phyloP scores from a whole-genome alignment of 2,113 vertebrate species.

The Herpailurus yagouaroundi region DNA sequence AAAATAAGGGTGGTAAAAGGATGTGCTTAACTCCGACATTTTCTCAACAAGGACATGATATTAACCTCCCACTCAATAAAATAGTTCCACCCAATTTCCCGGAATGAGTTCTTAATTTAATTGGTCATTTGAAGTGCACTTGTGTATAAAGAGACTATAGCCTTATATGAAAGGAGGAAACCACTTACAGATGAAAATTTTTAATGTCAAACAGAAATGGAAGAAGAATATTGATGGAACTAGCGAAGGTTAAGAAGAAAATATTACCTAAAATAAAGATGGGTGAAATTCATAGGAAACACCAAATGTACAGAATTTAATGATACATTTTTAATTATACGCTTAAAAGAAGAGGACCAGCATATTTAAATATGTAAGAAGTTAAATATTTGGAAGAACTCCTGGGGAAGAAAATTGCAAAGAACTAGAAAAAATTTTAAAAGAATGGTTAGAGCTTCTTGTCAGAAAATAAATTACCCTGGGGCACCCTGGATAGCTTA shows the following conservation, averaged over 20 bases:
- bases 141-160: slow-evolving; percentile 68
- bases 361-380: neutral
- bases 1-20: slow-evolving; percentile 48
- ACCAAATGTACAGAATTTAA: neutral
- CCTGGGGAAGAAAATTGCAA: neutral
- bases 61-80: slow-evolving; percentile 73
- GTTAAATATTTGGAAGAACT: neutral
- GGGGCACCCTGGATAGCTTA: no score
- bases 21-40: slow-evolving; percentile 64
- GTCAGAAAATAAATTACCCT: neutral
- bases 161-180: slow-evolving; percentile 60
- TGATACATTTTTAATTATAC: neutral
- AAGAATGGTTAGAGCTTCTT: neutral
- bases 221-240: slow-evolving; percentile 41
- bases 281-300: neutral
- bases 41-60: slow-evolving; percentile 68
- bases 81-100: slow-evolving; percentile 80
- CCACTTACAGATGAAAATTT: slow-evolving; percentile 58
- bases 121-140: slow-evolving; percentile 76
- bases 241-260: slow-evolving; percentile 57
- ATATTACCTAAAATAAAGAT: neutral
- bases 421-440: neutral
- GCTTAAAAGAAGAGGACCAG: neutral
- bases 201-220: slow-evolving; percentile 55
- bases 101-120: slow-evolving; percentile 80